A percentile compares a stretch with the other conserved stretches of the same genome.
Evolutionary conservation across 2,888 invertebrate species (phyloP).

Genomic region (Agriopis aurantiaria): DNA sequence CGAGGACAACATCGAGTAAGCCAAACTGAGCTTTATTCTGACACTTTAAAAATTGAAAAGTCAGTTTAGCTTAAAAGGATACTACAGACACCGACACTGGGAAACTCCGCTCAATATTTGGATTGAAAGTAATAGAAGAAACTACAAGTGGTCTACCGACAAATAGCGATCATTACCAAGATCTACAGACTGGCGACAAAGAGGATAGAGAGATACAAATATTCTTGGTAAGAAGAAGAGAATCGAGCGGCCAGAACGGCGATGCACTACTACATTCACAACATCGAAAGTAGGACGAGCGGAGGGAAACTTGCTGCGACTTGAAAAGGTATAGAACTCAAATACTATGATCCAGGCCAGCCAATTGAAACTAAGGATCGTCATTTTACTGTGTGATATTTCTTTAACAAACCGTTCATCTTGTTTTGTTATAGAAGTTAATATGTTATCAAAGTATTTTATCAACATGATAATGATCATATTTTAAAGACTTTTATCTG

Average conservation of each 20-base stretch:
- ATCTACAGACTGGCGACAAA: conserved; percentile 81
- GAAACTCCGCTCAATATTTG: conserved; percentile 78
- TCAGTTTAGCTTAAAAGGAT: conserved; percentile 73
- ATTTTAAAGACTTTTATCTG: too few relatives aligned
- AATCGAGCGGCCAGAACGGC: conserved; percentile 76
- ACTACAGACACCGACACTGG: conserved; percentile 79
- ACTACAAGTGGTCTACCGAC: conserved; percentile 83
- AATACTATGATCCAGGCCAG: conserved; percentile 19
- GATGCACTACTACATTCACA: conserved; percentile 85
- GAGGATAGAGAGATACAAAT: conserved; percentile 76
- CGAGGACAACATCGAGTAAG: conserved; percentile 83
- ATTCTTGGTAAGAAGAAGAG: conserved; percentile 78
- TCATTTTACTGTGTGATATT: neutral
- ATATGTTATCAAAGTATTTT: neutral
- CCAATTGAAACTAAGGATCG: conserved; percentile 42
- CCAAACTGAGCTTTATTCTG: conserved; percentile 67
- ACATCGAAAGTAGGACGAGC: conserved; percentile 82
- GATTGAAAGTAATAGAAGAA: conserved; percentile 80
- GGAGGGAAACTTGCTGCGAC: conserved; percentile 75
- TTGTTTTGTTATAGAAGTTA: neutral
- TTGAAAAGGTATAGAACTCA: conserved; percentile 79
- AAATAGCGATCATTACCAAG: conserved; percentile 74
- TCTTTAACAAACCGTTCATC: neutral
- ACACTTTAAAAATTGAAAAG: conserved; percentile 32
- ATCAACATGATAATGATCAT: too few relatives aligned